Conservation (phyloP, 1,140 invertebrate genomes). For the Lepeophtheirus salmonis region DNA sequence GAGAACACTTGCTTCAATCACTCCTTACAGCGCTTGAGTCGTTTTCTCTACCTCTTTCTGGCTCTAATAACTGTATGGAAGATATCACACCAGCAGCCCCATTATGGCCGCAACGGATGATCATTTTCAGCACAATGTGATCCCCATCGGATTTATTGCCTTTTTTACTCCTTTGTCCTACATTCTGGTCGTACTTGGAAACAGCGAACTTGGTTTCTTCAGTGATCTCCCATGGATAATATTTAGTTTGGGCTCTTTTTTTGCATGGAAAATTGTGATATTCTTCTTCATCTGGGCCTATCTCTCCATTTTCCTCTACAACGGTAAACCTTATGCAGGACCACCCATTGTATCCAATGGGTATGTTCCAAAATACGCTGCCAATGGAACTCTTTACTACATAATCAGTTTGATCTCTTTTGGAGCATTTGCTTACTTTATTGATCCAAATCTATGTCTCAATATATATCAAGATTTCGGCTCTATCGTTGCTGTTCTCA, state of each 20-base stretch:
- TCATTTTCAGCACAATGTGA: neutral
- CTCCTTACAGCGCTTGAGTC: too few species aligned
- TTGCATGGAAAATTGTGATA: conserved; percentile 26
- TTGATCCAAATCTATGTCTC: conserved; percentile 23
- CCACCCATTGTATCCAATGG: conserved; percentile 34
- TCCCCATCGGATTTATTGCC: conserved; percentile 28
- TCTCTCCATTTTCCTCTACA: conserved; percentile 21
- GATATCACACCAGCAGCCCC: too few species aligned
- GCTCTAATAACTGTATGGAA: too few species aligned
- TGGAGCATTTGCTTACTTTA: conserved; percentile 24
- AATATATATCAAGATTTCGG: conserved; percentile 29
- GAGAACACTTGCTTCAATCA: too few species aligned
- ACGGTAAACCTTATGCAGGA: conserved; percentile 7
- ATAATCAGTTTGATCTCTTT: conserved; percentile 25
- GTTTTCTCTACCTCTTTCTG: too few species aligned
- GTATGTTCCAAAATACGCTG: conserved; percentile 32
- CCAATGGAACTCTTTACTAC: conserved; percentile 37
- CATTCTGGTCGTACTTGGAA: conserved; percentile 25
- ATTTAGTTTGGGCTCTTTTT: conserved; percentile 24
- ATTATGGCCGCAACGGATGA: too few species aligned
- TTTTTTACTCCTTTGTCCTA: conserved; percentile 26
- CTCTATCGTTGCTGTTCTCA: conserved; percentile 32
- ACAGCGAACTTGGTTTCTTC: conserved; percentile 20
- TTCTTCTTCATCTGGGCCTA: conserved; percentile 26
- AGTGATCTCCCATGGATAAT: neutral